These are phyloP conservation scores for Semibalanus balanoides DNA, from an alignment of 1,140 invertebrate genomes.

Conservation along the genomic window DNA sequence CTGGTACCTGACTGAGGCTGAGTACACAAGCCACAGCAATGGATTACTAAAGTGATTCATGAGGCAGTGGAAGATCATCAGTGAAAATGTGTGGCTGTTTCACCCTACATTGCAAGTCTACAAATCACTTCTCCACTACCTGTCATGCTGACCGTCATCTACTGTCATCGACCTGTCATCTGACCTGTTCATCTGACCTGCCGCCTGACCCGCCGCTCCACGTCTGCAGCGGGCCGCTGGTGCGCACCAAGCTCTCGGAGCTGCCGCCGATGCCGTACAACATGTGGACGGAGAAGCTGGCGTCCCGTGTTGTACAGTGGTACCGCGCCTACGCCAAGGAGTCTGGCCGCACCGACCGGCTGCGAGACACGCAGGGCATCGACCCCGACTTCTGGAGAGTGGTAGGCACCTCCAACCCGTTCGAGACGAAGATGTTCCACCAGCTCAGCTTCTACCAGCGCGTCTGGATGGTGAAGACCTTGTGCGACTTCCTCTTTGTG, in stretches of 20 bases:
- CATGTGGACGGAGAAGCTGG: constrained; percentile 41
- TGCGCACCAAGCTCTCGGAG: constrained; percentile 27
- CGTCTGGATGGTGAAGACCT: constrained; percentile 42
- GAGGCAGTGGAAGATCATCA: too few species aligned
- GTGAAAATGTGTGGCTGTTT: too few species aligned
- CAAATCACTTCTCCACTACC: too few species aligned
- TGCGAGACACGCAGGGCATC: constrained; percentile 37
- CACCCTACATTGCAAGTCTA: too few species aligned
- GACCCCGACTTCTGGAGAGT: constrained; percentile 39
- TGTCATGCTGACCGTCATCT: too few species aligned
- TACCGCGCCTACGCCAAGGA: constrained; percentile 38
- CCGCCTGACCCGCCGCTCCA: too few species aligned
- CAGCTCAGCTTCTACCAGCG: constrained; percentile 39
- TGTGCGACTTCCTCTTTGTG: constrained; percentile 44
- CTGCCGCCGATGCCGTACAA: constrained; percentile 43
- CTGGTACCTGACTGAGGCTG: too few species aligned
- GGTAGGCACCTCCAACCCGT: constrained; percentile 33
- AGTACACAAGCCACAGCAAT: too few species aligned
- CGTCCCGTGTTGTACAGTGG: constrained; percentile 36
- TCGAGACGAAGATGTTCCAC: constrained; percentile 38
- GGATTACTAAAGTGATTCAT: too few species aligned
- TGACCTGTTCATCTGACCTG: too few species aligned
- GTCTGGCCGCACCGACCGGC: constrained; percentile 26
- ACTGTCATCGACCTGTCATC: too few species aligned
- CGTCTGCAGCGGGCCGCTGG: constrained; percentile 17